phyloP scores from a whole-genome alignment of 2,797 vertebrate species.

The Hylomyscus alleni region DNA sequence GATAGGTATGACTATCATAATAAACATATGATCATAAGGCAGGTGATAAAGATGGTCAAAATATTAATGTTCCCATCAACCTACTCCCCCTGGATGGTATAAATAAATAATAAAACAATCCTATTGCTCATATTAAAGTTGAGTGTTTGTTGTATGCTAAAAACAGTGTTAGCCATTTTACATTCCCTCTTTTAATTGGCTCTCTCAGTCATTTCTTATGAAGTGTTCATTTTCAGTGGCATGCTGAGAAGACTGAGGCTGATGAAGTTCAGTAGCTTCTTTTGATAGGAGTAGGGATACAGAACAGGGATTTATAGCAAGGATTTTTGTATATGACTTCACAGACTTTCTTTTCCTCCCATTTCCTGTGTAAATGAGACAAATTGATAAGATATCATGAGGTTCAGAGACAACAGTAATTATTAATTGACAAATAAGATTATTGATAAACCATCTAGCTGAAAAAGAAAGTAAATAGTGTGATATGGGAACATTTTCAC shows the following conservation, averaged over 20 bases:
- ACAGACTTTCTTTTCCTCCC: slow-evolving; percentile 1
- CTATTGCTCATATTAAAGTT: slow-evolving; percentile 5
- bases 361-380: slow-evolving; percentile 2
- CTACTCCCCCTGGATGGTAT: background rate
- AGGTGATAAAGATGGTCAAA: background rate
- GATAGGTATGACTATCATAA: background rate
- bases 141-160: background rate
- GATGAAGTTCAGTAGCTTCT: slow-evolving; percentile 12
- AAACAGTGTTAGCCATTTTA: slow-evolving; percentile 16
- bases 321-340: slow-evolving; percentile 20
- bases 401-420: background rate
- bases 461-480: slow-evolving; percentile 38
- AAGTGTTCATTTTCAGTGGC: background rate
- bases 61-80: background rate
- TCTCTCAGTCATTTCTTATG: background rate
- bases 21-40: background rate
- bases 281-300: background rate
- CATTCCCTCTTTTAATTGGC: slow-evolving; percentile 50
- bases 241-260: slow-evolving; percentile 42
- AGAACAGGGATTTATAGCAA: background rate
- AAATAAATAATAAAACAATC: slow-evolving; percentile 24
- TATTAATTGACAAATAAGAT: slow-evolving; percentile 21
- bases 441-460: slow-evolving; percentile 14
- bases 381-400: background rate
- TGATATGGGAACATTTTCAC: background rate